These are phyloP conservation scores for Cheumatopsyche charites DNA, from an alignment of 1,140 invertebrate species.

Conservation along the genomic window DNA sequence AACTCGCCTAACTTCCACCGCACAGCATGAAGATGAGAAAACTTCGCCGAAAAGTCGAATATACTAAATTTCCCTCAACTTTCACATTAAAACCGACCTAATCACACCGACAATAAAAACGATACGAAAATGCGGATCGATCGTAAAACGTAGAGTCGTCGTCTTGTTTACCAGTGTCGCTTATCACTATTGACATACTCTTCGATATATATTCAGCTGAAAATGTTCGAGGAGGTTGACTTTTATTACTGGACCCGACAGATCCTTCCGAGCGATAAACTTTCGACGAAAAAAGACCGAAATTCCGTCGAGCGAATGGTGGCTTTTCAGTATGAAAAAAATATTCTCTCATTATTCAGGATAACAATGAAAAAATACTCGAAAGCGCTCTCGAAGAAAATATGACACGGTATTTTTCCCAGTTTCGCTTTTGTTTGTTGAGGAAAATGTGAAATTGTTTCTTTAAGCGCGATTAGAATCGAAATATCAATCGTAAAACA, in stretches of 20 bases:
- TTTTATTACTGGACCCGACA: constrained; percentile 4
- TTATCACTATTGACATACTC: constrained; percentile 15
- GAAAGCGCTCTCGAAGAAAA: no score
- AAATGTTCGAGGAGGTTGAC: background rate
- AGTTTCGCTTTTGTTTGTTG: no score
- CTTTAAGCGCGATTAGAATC: no score
- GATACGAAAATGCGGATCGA: no score
- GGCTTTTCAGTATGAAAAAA: no score
- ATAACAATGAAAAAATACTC: no score
- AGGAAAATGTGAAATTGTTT: no score
- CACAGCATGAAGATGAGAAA: background rate
- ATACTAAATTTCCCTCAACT: background rate
- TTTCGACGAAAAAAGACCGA: background rate
- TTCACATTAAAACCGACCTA: background rate
- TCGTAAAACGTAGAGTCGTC: background rate
- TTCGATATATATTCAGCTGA: constrained; percentile 1
- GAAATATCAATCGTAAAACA: no score
- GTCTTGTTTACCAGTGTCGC: constrained; percentile 1
- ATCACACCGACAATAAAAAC: background rate
- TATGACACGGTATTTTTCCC: no score
- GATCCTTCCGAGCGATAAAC: constrained; percentile 12
- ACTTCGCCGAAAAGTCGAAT: background rate
- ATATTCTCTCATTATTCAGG: no score
- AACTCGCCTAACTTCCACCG: no score
- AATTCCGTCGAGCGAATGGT: no score